Conservation (phyloP, 2,888 invertebrate genomes). For the Spatulosminthurus flaviceps region DNA sequence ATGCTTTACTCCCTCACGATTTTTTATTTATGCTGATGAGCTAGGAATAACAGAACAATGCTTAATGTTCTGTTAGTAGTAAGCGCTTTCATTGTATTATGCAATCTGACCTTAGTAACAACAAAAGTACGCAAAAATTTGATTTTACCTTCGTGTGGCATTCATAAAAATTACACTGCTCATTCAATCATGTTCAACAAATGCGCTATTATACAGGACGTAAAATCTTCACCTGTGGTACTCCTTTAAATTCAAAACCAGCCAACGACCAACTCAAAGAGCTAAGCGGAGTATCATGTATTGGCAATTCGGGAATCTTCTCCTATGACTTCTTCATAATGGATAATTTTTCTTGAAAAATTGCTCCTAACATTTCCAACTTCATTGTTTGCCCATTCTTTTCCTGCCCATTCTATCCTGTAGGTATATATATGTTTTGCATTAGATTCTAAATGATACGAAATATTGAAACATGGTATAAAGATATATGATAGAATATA, state of each 20-base stretch:
- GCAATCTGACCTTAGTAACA: slow-evolving; percentile 8
- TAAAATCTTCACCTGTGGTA: background rate
- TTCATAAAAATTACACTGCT: slow-evolving; percentile 19
- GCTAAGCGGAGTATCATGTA: background rate
- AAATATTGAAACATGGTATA: too few relatives aligned
- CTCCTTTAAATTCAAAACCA: too few relatives aligned
- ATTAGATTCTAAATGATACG: too few relatives aligned
- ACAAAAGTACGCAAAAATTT: slow-evolving; percentile 1
- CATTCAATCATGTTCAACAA: background rate
- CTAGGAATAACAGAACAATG: slow-evolving; percentile 11
- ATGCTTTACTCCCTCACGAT: background rate
- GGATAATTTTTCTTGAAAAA: background rate
- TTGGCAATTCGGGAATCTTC: background rate
- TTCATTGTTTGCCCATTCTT: too few relatives aligned
- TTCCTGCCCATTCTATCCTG: too few relatives aligned
- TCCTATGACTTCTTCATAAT: background rate
- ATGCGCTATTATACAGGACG: slow-evolving; percentile 6
- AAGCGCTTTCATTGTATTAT: slow-evolving; percentile 1
- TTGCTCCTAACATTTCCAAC: background rate
- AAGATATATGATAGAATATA: too few relatives aligned
- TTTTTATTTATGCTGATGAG: slow-evolving; percentile 18
- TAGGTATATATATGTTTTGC: too few relatives aligned
- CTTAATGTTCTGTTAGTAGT: slow-evolving; percentile 25
- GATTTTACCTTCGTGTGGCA: slow-evolving; percentile 16
- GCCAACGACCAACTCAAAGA: too few relatives aligned